Evolutionary conservation across 2,888 invertebrate genomes (phyloP).

Genomic region (Oscheius sp.): DNA sequence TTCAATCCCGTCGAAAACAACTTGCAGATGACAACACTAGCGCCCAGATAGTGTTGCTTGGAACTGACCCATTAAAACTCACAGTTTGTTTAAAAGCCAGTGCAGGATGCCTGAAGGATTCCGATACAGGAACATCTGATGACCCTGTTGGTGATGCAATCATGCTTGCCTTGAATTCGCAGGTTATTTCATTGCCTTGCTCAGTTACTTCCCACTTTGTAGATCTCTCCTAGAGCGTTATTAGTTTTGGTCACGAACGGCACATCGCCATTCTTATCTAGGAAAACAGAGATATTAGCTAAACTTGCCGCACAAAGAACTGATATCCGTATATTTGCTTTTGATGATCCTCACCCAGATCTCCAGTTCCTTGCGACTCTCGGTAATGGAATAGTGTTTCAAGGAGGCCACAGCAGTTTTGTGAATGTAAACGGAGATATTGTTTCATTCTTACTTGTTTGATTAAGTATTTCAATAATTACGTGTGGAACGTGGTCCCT

Average conservation of each 20-base stretch:
- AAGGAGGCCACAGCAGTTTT: not conserved
- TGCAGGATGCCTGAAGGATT: too few relatives aligned
- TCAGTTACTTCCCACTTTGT: not conserved
- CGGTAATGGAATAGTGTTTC: slow-evolving; percentile 26
- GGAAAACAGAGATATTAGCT: not conserved
- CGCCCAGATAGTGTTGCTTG: not conserved
- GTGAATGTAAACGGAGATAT: not conserved
- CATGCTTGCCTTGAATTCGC: slow-evolving; percentile 3
- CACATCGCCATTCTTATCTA: not conserved
- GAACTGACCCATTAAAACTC: slow-evolving; percentile 8
- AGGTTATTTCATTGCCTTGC: not conserved
- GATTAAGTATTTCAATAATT: slow-evolving; percentile 23
- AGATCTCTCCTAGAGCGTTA: slow-evolving; percentile 4
- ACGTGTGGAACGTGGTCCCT: not conserved
- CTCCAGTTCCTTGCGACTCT: not conserved
- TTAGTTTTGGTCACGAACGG: not conserved
- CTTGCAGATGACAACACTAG: not conserved
- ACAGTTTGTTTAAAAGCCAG: not conserved
- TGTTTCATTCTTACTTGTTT: not conserved
- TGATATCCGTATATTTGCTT: slow-evolving; percentile 20
- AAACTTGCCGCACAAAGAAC: not conserved
- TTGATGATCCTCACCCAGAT: not conserved
- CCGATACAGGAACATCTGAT: too few relatives aligned
- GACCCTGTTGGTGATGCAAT: not conserved
- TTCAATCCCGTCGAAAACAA: not conserved